Evolutionary conservation across 2,797 vertebrate genomes (phyloP).

Genomic region (Sebastes miniatus): DNA sequence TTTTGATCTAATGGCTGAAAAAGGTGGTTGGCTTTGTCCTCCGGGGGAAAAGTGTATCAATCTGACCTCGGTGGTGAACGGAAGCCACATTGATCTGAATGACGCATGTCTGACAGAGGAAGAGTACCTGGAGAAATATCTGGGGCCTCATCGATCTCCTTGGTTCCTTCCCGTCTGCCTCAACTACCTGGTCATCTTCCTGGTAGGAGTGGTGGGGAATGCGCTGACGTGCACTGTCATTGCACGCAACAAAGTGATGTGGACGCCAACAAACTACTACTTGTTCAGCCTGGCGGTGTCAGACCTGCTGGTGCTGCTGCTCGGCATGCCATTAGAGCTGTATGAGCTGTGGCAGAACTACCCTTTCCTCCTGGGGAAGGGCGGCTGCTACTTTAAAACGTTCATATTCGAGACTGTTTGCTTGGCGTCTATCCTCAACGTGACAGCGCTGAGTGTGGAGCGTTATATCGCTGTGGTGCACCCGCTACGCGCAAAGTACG

Average conservation of each 20-base stretch:
- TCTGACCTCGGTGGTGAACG: constrained; percentile 57
- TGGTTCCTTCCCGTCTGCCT: constrained; percentile 88
- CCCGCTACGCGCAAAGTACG: constrained; percentile 89
- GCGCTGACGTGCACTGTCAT: constrained; percentile 90
- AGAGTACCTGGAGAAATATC: constrained; percentile 83
- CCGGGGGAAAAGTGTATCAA: constrained; percentile 72
- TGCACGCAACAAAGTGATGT: constrained; percentile 89
- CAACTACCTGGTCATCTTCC: constrained; percentile 89
- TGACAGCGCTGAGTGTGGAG: constrained; percentile 92
- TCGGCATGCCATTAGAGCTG: constrained; percentile 94
- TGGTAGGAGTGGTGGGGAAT: constrained; percentile 89
- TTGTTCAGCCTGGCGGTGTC: constrained; percentile 93
- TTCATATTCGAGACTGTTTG: constrained; percentile 93
- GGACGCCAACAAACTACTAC: constrained; percentile 94
- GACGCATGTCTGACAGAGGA: constrained; percentile 85
- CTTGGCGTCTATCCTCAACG: constrained; percentile 93
- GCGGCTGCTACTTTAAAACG: constrained; percentile 91
- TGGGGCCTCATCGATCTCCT: constrained; percentile 85
- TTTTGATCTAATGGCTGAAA: constrained; percentile 6
- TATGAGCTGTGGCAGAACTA: constrained; percentile 96
- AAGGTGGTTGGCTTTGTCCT: constrained; percentile 49
- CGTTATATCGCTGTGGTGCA: constrained; percentile 94
- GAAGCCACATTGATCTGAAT: constrained; percentile 46
- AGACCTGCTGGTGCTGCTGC: constrained; percentile 91
- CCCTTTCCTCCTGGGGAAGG: constrained; percentile 88